phyloP scores from a whole-genome alignment of 23 tunicate species.

The Oikopleura vanhoeffeni region DNA sequence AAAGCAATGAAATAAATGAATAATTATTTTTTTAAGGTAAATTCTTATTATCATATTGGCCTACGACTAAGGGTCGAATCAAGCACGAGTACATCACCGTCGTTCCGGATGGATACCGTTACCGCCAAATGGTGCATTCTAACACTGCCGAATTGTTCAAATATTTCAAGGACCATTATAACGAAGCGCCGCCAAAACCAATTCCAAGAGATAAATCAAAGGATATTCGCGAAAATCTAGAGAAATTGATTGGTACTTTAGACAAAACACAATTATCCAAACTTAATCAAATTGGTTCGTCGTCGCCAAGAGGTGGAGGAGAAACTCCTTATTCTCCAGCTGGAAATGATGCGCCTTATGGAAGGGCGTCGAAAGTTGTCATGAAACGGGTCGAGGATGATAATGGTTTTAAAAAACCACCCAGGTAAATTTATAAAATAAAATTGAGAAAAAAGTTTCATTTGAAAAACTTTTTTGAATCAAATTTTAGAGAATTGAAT shows the following conservation, averaged over 20 bases:
- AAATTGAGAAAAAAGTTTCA: too few relatives aligned
- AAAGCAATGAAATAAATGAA: too few relatives aligned
- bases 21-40: conserved; percentile 20
- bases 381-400: not conserved
- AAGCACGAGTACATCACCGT: conserved; percentile 91
- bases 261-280: not conserved
- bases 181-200: conserved; percentile 27
- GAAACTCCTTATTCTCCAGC: not conserved
- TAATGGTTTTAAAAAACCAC: not conserved
- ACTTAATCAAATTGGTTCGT: not conserved
- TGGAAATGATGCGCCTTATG: not conserved
- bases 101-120: conserved; percentile 69
- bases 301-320: not conserved
- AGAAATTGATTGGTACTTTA: not conserved
- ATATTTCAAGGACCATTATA: conserved; percentile 91
- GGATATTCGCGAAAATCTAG: not conserved
- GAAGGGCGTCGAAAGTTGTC: not conserved
- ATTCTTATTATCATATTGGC: conserved; percentile 75
- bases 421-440: too few relatives aligned
- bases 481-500: too few relatives aligned
- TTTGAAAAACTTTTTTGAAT: too few relatives aligned
- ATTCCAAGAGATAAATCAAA: not conserved
- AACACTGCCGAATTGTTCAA: conserved; percentile 46
- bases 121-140: conserved; percentile 48
- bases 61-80: conserved; percentile 25